phyloP scores from a whole-genome alignment of 2,797 vertebrate genomes.

The Peromyscus nudipes region DNA sequence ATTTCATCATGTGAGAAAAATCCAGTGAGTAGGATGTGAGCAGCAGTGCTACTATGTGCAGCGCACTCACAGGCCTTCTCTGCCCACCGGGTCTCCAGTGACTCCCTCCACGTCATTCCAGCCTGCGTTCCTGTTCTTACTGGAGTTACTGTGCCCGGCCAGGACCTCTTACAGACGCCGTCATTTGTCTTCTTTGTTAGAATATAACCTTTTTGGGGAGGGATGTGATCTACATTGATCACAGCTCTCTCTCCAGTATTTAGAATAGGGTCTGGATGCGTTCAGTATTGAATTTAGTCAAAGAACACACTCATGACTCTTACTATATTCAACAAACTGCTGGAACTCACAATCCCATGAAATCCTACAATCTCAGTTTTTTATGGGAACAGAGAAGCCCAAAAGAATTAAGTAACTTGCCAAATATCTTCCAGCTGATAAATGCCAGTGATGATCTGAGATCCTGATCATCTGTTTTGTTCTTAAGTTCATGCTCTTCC shows the following conservation, averaged over 20 bases:
- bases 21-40: neutral
- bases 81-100: neutral
- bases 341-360: neutral
- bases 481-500: neutral
- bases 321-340: neutral
- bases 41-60: neutral
- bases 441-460: neutral
- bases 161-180: neutral
- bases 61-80: neutral
- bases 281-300: conserved; percentile 3
- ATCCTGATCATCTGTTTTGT: neutral
- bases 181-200: neutral
- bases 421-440: neutral
- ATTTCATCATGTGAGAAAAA: neutral
- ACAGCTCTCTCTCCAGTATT: neutral
- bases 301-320: neutral
- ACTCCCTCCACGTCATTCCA: neutral
- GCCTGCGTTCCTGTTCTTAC: neutral
- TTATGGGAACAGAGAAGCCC: neutral
- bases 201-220: neutral
- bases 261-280: neutral
- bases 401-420: neutral
- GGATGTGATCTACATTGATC: neutral
- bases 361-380: neutral
- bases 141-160: neutral